Base-by-base conservation (phyloP, 2,888 invertebrate species). In the Catonia carolina region DNA sequence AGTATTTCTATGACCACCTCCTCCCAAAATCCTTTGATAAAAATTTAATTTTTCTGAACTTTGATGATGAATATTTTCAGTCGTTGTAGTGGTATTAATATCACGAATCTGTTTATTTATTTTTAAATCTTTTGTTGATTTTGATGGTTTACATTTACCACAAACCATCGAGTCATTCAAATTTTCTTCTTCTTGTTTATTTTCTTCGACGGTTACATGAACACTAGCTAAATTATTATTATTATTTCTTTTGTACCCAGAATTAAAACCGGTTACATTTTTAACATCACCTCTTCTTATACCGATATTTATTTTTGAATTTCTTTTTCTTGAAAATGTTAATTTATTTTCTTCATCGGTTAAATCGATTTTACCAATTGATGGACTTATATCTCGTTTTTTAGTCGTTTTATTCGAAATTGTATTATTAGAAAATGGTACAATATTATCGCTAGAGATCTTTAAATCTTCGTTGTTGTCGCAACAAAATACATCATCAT, bases 221-320 rank as follows among this genome's bases (percentile, higher is more conserved):
- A 47, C 48, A 23, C 54, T 51, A 8, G 53, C 39, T 15, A 53
- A 50, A 37, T 15, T 37, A n/a, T n/a, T n/a, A n/a, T n/a, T n/a
- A n/a, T n/a, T n/a, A 20, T 36, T 50, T 18, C 39, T 60, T 42
- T 47, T 36, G 54, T 59, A 59, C 2, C 55, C 55, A 39, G 56
- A 56, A 41, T 49, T 49, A 20, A 58, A 23, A n/a, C 58, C 55
- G 7, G 54, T 51, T 18, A 55, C 58, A 45, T 51, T 53, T 47
- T 62, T 62, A 2, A 61, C 59, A 36, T 62, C 61, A 14, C 63
- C 61, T 56, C 62, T 61, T 49, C 54, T 48, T 20, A 62, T 54
- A 4, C 62, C 62, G 2, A 62, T 42, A 15, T 59, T 56, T 17
- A 60, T 39, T 51, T 63, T 60, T 36, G 58, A 49, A 27, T 58